Percentiles rank a stretch among this genome's conserved stretches.
Conservation (phyloP, 2,113 vertebrate genomes). For the Thamnophis sirtalis region DNA sequence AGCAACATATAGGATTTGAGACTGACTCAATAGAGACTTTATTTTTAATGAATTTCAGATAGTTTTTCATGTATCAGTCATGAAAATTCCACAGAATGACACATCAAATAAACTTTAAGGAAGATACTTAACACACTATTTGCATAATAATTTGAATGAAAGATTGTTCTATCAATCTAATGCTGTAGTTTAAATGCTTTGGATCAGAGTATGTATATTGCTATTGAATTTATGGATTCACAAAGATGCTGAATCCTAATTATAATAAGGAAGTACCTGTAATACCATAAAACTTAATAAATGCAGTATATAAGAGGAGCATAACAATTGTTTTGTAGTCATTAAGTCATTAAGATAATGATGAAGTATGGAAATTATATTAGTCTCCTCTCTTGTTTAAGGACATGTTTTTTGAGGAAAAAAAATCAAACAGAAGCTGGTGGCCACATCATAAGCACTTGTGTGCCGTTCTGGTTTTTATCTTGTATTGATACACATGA, state of each 20-base stretch:
- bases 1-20: background rate
- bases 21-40: background rate
- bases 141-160: background rate
- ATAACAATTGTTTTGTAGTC: background rate
- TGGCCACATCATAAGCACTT: background rate
- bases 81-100: background rate
- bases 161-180: background rate
- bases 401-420: background rate
- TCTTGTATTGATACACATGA: background rate
- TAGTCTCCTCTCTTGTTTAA: slow-evolving; percentile 6
- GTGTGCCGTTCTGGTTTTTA: background rate
- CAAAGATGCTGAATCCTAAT: background rate
- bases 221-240: background rate
- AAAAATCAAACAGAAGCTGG: background rate
- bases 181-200: background rate
- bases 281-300: background rate
- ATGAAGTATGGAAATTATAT: background rate
- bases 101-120: background rate
- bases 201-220: background rate
- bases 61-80: background rate
- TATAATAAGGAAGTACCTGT: background rate
- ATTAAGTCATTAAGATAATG: background rate
- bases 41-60: background rate
- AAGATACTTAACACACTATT: background rate
- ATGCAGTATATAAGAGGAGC: background rate